Percentiles rank a stretch among this genome's conserved stretches.
phyloP scores from a whole-genome alignment of 2,797 vertebrate genomes.

The Alca torda region DNA sequence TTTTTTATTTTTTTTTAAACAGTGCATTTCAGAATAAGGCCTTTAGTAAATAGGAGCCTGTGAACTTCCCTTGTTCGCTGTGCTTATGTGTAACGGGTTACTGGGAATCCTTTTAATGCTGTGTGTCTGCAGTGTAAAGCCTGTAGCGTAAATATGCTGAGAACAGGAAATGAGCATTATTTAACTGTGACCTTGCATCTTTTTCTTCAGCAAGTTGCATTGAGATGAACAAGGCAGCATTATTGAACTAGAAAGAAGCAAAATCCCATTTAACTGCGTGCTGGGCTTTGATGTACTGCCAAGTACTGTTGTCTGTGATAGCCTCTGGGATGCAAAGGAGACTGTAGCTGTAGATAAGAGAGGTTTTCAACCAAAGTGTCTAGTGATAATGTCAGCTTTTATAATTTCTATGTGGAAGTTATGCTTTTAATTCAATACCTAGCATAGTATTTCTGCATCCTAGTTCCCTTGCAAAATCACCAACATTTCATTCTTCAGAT shows the following conservation, averaged over 20 bases:
- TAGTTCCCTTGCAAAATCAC: neutral
- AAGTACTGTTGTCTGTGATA: conserved; percentile 33
- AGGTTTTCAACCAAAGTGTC: neutral
- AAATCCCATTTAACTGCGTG: neutral
- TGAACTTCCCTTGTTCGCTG: neutral
- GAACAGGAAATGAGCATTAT: conserved; percentile 27
- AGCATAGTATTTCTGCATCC: neutral
- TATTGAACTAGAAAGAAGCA: conserved; percentile 14
- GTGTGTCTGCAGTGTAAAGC: neutral
- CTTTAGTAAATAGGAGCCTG: neutral
- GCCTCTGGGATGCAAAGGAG: conserved; percentile 33
- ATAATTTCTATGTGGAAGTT: neutral
- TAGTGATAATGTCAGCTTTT: conserved; percentile 11
- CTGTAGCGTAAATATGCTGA: conserved; percentile 3
- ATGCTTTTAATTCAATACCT: neutral
- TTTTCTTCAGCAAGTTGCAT: conserved; percentile 24
- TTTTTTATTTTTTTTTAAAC: neutral
- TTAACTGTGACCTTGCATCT: conserved; percentile 50
- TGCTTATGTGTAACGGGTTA: fast-evolving
- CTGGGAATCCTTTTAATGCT: neutral
- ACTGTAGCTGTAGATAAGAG: conserved; percentile 31
- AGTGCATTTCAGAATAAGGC: neutral
- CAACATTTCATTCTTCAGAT: neutral
- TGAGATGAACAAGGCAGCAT: conserved; percentile 30
- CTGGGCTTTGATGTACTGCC: conserved; percentile 47